phyloP scores from a whole-genome alignment of 2,888 invertebrate genomes.

The Caenorhabditis macrosperma region DNA sequence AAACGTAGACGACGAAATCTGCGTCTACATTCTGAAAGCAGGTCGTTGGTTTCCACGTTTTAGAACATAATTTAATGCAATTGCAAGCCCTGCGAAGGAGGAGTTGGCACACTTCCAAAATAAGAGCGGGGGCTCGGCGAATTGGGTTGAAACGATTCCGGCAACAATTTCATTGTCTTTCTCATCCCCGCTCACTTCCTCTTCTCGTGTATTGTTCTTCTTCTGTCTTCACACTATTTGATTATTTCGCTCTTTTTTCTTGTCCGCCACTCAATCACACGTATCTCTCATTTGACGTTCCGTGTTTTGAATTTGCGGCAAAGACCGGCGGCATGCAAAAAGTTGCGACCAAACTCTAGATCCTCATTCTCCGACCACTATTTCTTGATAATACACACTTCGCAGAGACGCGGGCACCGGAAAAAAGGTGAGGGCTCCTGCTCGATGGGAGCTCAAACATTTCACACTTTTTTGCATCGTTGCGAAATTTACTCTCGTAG shows the following conservation, averaged over 20 bases:
- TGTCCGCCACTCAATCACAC: background rate
- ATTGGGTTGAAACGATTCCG: constrained; percentile 50
- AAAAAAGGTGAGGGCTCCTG: constrained; percentile 57
- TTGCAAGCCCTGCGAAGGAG: constrained; percentile 25
- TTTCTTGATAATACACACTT: constrained; percentile 59
- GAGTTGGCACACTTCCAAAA: constrained; percentile 42
- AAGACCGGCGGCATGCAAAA: constrained; percentile 31
- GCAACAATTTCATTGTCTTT: constrained; percentile 52
- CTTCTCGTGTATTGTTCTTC: constrained; percentile 42
- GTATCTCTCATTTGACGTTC: constrained; percentile 19
- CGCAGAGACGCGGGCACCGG: constrained; percentile 56
- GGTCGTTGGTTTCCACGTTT: constrained; percentile 34
- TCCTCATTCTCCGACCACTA: constrained; percentile 54
- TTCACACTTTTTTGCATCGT: constrained; percentile 60
- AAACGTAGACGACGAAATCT: constrained; percentile 35
- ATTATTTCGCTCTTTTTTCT: constrained; percentile 23
- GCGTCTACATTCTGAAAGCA: constrained; percentile 25
- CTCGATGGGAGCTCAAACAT: constrained; percentile 57
- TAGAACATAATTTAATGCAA: constrained; percentile 52
- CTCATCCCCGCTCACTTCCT: constrained; percentile 31
- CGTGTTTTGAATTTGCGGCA: constrained; percentile 5
- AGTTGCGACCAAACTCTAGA: constrained; percentile 57
- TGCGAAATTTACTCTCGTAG: constrained; percentile 53
- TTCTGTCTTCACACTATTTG: constrained; percentile 20
- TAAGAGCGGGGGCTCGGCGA: constrained; percentile 17